Conservation (phyloP, 2,797 vertebrate species). For the Falco rusticolus region DNA sequence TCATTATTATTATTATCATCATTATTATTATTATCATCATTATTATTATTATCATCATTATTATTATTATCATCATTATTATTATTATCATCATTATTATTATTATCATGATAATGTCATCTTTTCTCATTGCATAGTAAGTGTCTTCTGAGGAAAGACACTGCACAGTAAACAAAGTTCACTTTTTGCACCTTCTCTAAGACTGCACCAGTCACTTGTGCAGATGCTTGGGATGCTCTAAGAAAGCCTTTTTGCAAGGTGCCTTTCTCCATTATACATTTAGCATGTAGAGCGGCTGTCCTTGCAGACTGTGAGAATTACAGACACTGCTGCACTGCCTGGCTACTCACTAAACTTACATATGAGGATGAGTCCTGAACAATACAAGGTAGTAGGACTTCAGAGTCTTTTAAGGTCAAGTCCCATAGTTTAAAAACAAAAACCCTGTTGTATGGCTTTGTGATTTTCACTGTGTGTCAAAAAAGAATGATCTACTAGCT, state of each 20-base stretch:
- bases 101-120: slow-evolving; percentile 7
- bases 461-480: not conserved
- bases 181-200: not conserved
- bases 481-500: not conserved
- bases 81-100: slow-evolving; percentile 27
- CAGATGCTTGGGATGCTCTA: not conserved
- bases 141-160: not conserved
- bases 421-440: not conserved
- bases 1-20: slow-evolving; percentile 31
- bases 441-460: not conserved
- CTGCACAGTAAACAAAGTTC: not conserved
- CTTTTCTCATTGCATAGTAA: not conserved
- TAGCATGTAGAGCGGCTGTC: not conserved
- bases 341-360: not conserved
- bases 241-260: not conserved
- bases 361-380: not conserved
- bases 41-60: slow-evolving; percentile 55
- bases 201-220: not conserved
- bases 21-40: too few species aligned
- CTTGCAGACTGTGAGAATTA: not conserved
- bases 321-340: not conserved
- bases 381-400: not conserved
- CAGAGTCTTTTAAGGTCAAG: not conserved
- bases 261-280: not conserved
- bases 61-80: slow-evolving; percentile 47